Conservation (phyloP, 2,797 vertebrate species). For the Poecilia wingei region DNA sequence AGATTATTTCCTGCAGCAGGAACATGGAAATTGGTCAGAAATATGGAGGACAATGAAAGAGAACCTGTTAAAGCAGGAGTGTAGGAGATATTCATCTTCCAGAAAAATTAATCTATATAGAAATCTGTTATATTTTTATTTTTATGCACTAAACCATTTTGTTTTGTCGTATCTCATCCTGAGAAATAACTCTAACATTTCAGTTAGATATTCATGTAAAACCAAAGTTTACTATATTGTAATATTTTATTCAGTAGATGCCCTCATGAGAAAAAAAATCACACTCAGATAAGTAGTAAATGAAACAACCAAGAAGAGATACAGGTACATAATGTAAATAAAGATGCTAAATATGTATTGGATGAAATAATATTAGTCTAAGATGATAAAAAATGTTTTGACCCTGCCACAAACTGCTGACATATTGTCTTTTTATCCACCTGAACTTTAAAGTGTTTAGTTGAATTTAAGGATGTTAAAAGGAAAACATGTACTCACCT, state of each 20-base stretch:
- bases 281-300: neutral
- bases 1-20: neutral
- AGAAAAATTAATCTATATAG: neutral
- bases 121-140: neutral
- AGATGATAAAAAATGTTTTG: neutral
- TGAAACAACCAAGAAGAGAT: neutral
- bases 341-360: neutral
- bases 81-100: neutral
- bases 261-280: neutral
- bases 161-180: neutral
- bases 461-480: neutral
- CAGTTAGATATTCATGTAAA: neutral
- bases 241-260: neutral
- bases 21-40: conserved; percentile 1
- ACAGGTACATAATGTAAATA: neutral
- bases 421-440: neutral
- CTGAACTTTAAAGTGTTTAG: neutral
- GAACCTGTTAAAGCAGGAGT: neutral
- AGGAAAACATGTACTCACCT: neutral
- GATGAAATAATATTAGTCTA: neutral
- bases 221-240: neutral
- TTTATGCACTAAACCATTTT: neutral
- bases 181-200: neutral
- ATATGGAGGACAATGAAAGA: neutral
- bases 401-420: neutral